These are phyloP conservation scores for Sarotherodon lohbergeri DNA, from an alignment of 2,113 vertebrate species.

Conservation along the genomic window DNA sequence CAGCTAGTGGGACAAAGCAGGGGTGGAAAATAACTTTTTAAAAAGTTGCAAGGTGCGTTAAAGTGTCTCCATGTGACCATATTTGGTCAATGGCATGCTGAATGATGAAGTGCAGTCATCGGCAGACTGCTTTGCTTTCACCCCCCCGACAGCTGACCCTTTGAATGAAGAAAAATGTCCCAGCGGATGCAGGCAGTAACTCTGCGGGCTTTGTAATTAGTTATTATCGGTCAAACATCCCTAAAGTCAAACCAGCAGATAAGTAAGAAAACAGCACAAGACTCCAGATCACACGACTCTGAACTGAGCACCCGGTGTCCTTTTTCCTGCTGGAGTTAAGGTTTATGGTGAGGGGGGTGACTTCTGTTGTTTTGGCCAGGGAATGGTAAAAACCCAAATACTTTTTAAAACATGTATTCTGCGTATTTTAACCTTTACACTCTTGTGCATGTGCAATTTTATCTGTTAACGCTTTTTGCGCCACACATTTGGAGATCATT, in stretches of 20 bases:
- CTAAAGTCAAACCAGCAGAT: slow-evolving; percentile 9
- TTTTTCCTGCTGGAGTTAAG: not conserved
- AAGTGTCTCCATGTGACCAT: slow-evolving; percentile 51
- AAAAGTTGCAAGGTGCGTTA: slow-evolving; percentile 14
- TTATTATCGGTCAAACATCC: slow-evolving; percentile 11
- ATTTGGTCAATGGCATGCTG: slow-evolving; percentile 63
- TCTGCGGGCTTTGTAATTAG: not conserved
- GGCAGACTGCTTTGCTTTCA: not conserved
- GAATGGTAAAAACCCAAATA: not conserved
- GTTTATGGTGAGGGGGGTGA: not conserved
- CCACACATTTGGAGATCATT: not conserved
- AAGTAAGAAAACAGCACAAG: not conserved
- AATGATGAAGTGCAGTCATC: slow-evolving; percentile 9
- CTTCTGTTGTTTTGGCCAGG: not conserved
- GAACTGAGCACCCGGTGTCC: not conserved
- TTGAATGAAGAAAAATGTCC: slow-evolving; percentile 32
- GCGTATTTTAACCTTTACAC: not conserved
- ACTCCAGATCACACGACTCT: not conserved
- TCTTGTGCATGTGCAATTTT: not conserved
- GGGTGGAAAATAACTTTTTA: not conserved
- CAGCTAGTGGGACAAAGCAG: not conserved
- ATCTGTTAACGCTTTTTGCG: not conserved
- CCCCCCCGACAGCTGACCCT: not conserved
- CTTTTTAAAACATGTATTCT: not conserved
- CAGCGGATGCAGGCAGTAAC: slow-evolving; percentile 1